These are phyloP conservation scores for Forbesichthys agassizii DNA, from an alignment of 2,113 vertebrate species.

Conservation along the genomic window DNA sequence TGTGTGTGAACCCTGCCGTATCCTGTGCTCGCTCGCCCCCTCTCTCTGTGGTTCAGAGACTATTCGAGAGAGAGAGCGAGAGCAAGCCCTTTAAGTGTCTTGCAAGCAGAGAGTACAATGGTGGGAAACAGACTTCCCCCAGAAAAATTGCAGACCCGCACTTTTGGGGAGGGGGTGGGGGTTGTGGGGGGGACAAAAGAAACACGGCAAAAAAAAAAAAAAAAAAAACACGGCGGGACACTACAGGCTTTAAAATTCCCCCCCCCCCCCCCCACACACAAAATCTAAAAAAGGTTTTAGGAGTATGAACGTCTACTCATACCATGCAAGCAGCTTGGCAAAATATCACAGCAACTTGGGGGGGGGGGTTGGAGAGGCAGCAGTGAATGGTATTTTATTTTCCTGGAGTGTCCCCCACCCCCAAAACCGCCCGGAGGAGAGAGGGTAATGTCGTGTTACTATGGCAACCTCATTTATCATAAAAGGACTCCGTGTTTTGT, in stretches of 20 bases:
- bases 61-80: constrained; percentile 42
- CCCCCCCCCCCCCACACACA: constrained; percentile 38
- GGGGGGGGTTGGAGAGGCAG: constrained; percentile 14
- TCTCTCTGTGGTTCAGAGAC: constrained; percentile 51
- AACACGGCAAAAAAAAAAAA: not conserved
- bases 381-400: constrained; percentile 72
- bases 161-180: not conserved
- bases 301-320: constrained; percentile 67
- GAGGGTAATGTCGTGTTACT: constrained; percentile 69
- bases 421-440: constrained; percentile 66
- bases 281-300: constrained; percentile 67
- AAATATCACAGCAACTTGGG: constrained; percentile 78
- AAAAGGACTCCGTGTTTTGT: constrained; percentile 74
- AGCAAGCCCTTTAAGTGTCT: constrained; percentile 79
- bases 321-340: constrained; percentile 77
- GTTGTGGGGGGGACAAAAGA: not conserved
- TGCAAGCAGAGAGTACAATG: constrained; percentile 76
- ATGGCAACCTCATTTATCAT: constrained; percentile 81
- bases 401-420: constrained; percentile 54
- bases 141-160: constrained; percentile 60
- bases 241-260: constrained; percentile 61
- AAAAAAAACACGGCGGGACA: constrained; percentile 64
- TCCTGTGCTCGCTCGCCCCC: constrained; percentile 42
- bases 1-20: constrained; percentile 58
- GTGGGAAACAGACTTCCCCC: constrained; percentile 73